A percentile compares a stretch with the other conserved stretches of the same genome.
phyloP scores from a whole-genome alignment of 1,140 invertebrate genomes.

The Aethina tumida region DNA sequence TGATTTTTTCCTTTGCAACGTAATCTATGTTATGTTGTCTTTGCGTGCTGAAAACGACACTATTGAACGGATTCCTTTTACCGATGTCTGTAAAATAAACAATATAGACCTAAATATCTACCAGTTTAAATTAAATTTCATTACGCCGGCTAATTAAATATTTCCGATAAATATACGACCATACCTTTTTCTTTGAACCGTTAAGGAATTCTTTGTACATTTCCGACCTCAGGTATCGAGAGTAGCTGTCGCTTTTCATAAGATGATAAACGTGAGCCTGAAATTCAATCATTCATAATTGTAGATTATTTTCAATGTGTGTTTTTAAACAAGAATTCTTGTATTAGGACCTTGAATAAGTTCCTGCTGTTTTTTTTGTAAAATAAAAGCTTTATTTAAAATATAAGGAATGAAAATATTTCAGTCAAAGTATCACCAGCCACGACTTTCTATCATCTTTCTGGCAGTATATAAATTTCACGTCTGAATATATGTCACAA shows the following conservation, averaged over 20 bases:
- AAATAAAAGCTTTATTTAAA: no score
- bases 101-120: not conserved
- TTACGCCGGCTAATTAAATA: not conserved
- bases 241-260: constrained; percentile 99
- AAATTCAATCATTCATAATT: constrained; percentile 15
- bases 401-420: no score
- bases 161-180: constrained; percentile 11
- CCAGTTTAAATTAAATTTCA: not conserved
- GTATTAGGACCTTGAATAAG: no score
- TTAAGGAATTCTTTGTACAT: constrained; percentile 98
- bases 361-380: no score
- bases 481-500: no score
- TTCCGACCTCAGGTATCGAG: constrained; percentile 93
- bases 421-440: no score
- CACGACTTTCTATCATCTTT: no score
- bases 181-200: constrained; percentile 92
- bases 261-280: constrained; percentile 97
- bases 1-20: constrained; percentile 8
- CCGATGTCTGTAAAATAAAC: constrained; percentile 62
- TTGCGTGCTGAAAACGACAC: constrained; percentile 70
- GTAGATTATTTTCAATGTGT: constrained; percentile 2
- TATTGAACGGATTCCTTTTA: constrained; percentile 78
- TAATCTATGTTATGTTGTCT: constrained; percentile 44
- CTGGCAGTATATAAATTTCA: no score
- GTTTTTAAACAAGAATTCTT: no score